phyloP scores from a whole-genome alignment of 2,113 vertebrate genomes.

The Oryzias celebensis region DNA sequence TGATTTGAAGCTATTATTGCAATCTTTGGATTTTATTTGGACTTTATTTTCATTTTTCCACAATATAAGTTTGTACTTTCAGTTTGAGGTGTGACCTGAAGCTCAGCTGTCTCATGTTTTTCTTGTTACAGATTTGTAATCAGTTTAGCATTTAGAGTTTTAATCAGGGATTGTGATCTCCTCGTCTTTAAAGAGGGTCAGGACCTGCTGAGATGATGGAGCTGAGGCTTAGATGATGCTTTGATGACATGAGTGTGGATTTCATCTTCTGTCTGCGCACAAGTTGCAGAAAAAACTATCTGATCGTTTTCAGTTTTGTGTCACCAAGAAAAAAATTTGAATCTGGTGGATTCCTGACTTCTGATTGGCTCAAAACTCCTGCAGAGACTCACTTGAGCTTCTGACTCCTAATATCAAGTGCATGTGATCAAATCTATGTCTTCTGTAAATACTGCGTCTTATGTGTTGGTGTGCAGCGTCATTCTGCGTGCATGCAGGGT shows the following conservation, averaged over 20 bases:
- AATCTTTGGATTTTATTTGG: not conserved
- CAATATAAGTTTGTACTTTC: too few species aligned
- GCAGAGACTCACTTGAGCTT: slow-evolving; percentile 38
- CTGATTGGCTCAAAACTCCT: slow-evolving; percentile 56
- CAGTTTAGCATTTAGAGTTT: too few species aligned
- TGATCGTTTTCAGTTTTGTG: not conserved
- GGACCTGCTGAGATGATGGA: too few species aligned
- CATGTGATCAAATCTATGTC: slow-evolving; percentile 65
- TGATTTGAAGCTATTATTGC: not conserved
- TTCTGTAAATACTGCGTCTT: slow-evolving; percentile 61
- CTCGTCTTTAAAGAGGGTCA: too few species aligned
- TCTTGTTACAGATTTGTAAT: too few species aligned
- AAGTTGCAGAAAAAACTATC: not conserved
- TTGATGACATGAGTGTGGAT: too few species aligned
- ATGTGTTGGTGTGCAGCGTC: slow-evolving; percentile 23
- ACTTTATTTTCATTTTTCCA: not conserved
- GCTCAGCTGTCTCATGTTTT: too few species aligned
- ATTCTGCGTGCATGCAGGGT: slow-evolving; percentile 59
- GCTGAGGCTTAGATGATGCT: too few species aligned
- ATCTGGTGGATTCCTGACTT: not conserved
- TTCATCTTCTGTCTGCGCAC: not conserved
- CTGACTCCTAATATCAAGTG: slow-evolving; percentile 32
- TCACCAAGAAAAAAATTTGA: not conserved
- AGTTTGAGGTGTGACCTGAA: too few species aligned
- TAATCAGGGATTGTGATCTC: too few species aligned